Percentiles rank a stretch among this genome's conserved stretches.
Evolutionary conservation across 2,797 vertebrate species (phyloP).

Genomic region (Rhabdomys pumilio): DNA sequence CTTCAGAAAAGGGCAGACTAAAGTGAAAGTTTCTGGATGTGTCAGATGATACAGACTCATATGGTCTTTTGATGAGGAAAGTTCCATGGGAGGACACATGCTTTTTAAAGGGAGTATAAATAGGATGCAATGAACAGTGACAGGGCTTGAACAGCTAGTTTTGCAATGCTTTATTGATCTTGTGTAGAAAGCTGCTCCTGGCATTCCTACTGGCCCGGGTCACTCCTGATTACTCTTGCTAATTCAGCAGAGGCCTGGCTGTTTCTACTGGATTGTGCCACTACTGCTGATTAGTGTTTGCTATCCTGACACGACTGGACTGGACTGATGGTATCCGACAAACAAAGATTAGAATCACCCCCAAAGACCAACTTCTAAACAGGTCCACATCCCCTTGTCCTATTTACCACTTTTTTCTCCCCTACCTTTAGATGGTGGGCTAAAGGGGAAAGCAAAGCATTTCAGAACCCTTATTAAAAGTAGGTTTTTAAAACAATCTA

Average conservation of each 20-base stretch:
- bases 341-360: neutral
- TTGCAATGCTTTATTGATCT: neutral
- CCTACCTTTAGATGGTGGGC: neutral
- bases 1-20: neutral
- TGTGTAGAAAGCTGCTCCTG: neutral
- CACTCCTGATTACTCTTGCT: neutral
- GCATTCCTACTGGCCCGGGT: neutral
- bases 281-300: neutral
- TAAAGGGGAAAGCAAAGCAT: neutral
- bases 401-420: neutral
- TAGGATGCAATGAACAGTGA: neutral
- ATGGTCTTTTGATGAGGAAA: neutral
- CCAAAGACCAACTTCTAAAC: neutral
- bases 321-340: neutral
- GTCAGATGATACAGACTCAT: neutral
- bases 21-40: neutral
- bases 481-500: neutral
- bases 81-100: neutral
- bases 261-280: neutral
- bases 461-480: neutral
- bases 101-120: neutral
- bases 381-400: neutral
- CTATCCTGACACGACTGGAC: neutral
- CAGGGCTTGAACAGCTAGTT: neutral
- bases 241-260: neutral